Evolutionary conservation across 35 echinoderm and acorn worm species (phyloP).

Genomic region (Chiridota heheva): DNA sequence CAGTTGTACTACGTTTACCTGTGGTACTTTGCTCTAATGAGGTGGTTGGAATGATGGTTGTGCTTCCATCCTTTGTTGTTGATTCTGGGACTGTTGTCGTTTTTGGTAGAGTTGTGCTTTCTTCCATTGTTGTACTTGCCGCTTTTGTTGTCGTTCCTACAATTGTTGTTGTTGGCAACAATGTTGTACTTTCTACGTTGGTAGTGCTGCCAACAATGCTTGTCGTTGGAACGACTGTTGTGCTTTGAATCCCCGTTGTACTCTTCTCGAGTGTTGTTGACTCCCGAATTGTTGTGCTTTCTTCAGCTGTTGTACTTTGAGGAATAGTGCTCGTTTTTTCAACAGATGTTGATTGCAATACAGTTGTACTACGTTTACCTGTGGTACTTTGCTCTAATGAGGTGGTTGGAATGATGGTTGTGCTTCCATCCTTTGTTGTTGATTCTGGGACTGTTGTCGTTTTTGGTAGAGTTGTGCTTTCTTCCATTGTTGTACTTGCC

Average conservation of each 20-base stretch:
- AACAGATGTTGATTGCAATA: not conserved
- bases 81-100: not conserved
- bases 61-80: not conserved
- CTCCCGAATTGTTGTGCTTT: not conserved
- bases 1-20: not conserved
- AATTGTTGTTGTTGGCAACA: not conserved
- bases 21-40: not conserved
- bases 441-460: not conserved
- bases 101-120: not conserved
- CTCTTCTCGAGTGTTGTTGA: not conserved
- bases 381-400: constrained; percentile 10
- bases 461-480: too few relatives aligned
- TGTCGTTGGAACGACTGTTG: not conserved
- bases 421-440: not conserved
- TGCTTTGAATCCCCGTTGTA: not conserved
- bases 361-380: not conserved
- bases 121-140: not conserved
- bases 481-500: not conserved
- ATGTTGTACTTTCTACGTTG: not conserved
- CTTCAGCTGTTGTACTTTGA: not conserved
- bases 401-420: constrained; percentile 5
- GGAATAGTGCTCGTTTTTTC: not conserved
- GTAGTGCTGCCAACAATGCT: not conserved
- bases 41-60: constrained; percentile 11
- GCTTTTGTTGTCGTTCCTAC: not conserved